Evolutionary conservation across 2,797 vertebrate genomes (phyloP).

Genomic region (Champsocephalus gunnari): DNA sequence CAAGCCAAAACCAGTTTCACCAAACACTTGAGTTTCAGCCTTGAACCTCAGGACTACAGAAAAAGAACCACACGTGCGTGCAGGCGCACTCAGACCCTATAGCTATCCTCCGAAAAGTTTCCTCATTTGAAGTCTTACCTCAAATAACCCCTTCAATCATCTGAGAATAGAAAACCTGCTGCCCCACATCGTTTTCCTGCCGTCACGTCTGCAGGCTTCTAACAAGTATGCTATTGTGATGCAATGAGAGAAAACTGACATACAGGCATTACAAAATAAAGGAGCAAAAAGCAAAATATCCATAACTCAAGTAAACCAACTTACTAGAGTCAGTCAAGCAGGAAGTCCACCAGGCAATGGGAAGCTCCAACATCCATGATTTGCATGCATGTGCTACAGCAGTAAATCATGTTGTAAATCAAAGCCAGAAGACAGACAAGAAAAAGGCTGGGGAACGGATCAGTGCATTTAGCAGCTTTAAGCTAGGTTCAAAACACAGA

Average conservation of each 20-base stretch:
- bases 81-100: slow-evolving; percentile 23
- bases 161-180: slow-evolving; percentile 49
- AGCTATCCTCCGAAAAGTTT: slow-evolving; percentile 36
- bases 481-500: no score
- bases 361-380: not conserved
- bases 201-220: slow-evolving; percentile 25
- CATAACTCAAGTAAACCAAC: not conserved
- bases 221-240: slow-evolving; percentile 8
- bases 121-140: slow-evolving; percentile 51
- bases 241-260: not conserved
- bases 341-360: not conserved
- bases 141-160: slow-evolving; percentile 48
- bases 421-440: not conserved
- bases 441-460: no score
- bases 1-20: slow-evolving; percentile 48
- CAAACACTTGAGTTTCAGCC: slow-evolving; percentile 45
- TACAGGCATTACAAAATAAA: not conserved
- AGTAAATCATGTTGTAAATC: not conserved
- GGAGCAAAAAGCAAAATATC: not conserved
- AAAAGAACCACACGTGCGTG: slow-evolving; percentile 25
- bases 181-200: slow-evolving; percentile 48
- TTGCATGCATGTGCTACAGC: not conserved
- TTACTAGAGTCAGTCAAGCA: not conserved
- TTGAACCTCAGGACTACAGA: slow-evolving; percentile 33
- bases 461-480: not conserved